A percentile compares a stretch with the other conserved stretches of the same genome.
phyloP scores from a whole-genome alignment of 2,888 invertebrate species.

The Ornithoptera alexandrae region DNA sequence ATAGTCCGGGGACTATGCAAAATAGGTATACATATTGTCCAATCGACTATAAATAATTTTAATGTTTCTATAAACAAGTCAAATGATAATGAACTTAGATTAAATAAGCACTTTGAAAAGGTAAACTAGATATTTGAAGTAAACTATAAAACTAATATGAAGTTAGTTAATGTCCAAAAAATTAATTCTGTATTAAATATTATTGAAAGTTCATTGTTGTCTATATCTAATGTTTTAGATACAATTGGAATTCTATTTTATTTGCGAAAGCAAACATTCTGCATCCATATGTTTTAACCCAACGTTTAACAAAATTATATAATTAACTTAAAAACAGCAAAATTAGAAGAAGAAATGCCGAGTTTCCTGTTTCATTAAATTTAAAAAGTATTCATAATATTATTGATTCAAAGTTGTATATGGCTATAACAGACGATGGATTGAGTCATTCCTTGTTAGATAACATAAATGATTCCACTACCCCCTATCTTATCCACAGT shows the following conservation, averaged over 20 bases:
- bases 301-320: too few relatives aligned
- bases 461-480: not conserved
- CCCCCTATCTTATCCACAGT: not conserved
- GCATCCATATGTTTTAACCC: conserved; percentile 19
- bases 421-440: conserved; percentile 1
- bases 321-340: not conserved
- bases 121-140: conserved; percentile 25
- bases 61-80: conserved; percentile 30
- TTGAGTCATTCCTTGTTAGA: not conserved
- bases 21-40: conserved; percentile 31
- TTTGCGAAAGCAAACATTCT: conserved; percentile 30
- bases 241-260: conserved; percentile 28
- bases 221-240: conserved; percentile 31
- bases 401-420: not conserved
- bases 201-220: conserved; percentile 29
- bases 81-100: conserved; percentile 29
- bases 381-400: not conserved
- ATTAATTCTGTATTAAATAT: conserved; percentile 19
- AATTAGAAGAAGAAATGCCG: not conserved
- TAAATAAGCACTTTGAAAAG: conserved; percentile 26
- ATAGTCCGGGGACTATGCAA: too few relatives aligned
- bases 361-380: not conserved
- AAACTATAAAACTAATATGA: conserved; percentile 17
- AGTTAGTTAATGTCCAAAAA: not conserved
- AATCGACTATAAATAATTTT: conserved; percentile 35